Evolutionary conservation across 2,888 invertebrate species (phyloP), one percentile per base, ranked within the genome.

Genomic region (Elgonia sp.): DNA sequence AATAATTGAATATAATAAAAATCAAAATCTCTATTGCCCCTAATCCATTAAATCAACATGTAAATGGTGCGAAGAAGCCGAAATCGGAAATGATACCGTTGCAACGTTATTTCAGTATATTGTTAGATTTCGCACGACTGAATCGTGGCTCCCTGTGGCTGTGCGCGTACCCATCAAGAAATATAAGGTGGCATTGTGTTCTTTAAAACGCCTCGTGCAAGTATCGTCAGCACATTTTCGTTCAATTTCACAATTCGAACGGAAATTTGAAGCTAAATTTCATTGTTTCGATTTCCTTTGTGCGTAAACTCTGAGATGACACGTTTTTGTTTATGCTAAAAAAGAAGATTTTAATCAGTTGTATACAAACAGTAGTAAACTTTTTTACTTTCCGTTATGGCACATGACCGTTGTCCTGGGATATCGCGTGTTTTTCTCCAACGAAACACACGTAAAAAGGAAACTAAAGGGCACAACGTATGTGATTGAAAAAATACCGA

Each of bases 211-310:
- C 50, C 55, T 55, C 53, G 42, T 57, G 18, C 55, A 67, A 65
- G 67, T 83, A 46, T 57, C 37, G 53, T 81, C 67, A 83, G 75
- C 83, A 60, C 67, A 73, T 83, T 75, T 83, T 63, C 67, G 83
- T 83, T 75, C 75, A 75, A 83, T 83, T 83, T 55, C 65, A 67
- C 83, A 67, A 75, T 75, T 46, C 75, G 46, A 18, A 65, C 29
- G 57, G 46, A 82, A 75, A 75, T 83, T 83, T 57, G 65, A 55
- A 42, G 65, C 55, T 63, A 70, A 60, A 81, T 81, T 82, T 72
- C 50, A 81, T 72, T 62, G 63, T 73, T 73, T 55, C 53, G 55
- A 53, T 72, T 40, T 72, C 72, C 55, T 10, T 14, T 14, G 46
- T 40, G 8, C 42, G 69, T 79, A 40, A 21, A 67, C 14, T 9